Evolutionary conservation across 2,113 vertebrate species (phyloP).

Genomic region (Peucedramus taeniatus): DNA sequence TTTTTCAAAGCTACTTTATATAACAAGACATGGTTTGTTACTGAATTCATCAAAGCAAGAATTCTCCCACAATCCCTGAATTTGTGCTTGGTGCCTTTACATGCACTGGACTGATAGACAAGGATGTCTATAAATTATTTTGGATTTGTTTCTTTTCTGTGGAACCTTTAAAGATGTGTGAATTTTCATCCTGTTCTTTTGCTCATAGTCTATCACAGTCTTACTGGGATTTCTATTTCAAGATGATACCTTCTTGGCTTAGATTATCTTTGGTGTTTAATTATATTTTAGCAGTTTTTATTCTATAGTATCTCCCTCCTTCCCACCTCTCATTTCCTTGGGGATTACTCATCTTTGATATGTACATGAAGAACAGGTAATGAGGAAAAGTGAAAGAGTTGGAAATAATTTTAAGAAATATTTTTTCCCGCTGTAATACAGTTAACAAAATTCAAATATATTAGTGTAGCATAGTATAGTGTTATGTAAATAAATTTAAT

Average conservation of each 20-base stretch:
- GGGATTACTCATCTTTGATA: not conserved
- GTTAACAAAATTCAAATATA: not conserved
- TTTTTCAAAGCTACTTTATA: not conserved
- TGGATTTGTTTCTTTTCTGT: not conserved
- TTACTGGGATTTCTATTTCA: constrained; percentile 7
- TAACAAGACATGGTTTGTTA: not conserved
- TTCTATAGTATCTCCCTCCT: not conserved
- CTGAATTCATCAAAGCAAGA: not conserved
- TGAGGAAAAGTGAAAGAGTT: not conserved
- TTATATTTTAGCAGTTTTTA: not conserved
- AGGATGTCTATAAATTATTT: not conserved
- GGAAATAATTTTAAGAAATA: not conserved
- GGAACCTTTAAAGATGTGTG: not conserved
- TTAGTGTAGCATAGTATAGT: not conserved
- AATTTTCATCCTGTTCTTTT: not conserved
- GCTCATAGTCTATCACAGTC: not conserved
- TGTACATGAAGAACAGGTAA: not conserved
- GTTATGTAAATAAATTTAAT: not conserved
- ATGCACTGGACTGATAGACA: not conserved
- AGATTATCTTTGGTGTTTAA: constrained; percentile 16
- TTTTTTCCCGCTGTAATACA: not conserved
- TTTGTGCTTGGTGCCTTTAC: not conserved
- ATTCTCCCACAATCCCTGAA: not conserved
- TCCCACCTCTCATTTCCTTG: not conserved
- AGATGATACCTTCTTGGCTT: not conserved